These are phyloP conservation scores for Taenioides sp. DNA, from an alignment of 2,797 vertebrate genomes.

Conservation along the genomic window DNA sequence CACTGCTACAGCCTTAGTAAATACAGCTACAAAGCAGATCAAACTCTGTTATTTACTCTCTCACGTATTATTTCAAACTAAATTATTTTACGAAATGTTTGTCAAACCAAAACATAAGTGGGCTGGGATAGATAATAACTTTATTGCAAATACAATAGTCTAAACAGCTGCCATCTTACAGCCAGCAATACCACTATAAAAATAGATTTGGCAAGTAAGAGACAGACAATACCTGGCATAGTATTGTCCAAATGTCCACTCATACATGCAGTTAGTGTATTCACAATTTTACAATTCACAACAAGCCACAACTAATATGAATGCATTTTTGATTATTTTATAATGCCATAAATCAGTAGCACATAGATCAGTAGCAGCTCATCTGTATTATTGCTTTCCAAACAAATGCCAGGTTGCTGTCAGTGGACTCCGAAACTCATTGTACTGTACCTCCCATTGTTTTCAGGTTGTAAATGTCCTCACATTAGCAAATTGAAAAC, in stretches of 20 bases:
- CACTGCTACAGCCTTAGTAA: neutral
- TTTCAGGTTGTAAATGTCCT: neutral
- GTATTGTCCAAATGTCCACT: neutral
- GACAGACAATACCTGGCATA: neutral
- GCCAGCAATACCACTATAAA: neutral
- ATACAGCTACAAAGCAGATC: neutral
- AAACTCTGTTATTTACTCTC: neutral
- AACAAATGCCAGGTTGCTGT: neutral
- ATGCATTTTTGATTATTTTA: neutral
- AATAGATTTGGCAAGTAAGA: conserved; percentile 6
- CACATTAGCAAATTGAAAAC: conserved; percentile 16
- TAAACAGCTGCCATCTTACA: neutral
- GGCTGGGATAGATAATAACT: neutral
- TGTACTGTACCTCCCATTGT: neutral
- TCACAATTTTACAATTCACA: neutral
- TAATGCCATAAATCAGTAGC: neutral
- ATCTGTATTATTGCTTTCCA: neutral
- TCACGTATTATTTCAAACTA: neutral
- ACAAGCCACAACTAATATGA: neutral
- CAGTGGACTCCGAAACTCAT: neutral
- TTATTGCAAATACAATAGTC: neutral
- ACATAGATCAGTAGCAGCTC: neutral
- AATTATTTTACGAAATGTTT: neutral
- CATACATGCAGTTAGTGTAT: neutral
- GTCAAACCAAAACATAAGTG: neutral